These are phyloP conservation scores for Gobius niger DNA, from an alignment of 2,113 vertebrate genomes.

Conservation along the genomic window DNA sequence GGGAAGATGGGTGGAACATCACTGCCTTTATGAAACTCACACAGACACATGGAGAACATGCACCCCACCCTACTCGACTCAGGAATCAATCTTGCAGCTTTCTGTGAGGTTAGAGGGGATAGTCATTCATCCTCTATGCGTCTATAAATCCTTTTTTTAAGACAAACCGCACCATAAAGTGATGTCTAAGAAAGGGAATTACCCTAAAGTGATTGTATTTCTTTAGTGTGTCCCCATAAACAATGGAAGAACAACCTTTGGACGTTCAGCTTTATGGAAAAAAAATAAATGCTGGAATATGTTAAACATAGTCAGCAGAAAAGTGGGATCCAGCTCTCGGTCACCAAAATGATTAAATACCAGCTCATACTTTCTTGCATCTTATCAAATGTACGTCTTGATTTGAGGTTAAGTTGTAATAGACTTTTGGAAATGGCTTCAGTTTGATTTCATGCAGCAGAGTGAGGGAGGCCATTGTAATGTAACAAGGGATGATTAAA, in stretches of 20 bases:
- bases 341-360: conserved; percentile 1
- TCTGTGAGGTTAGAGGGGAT: too few species aligned
- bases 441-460: conserved; percentile 33
- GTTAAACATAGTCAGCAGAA: background rate
- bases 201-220: background rate
- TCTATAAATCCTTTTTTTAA: too few species aligned
- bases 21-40: too few species aligned
- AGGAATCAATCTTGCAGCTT: too few species aligned
- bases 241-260: background rate
- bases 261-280: background rate
- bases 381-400: conserved; percentile 34
- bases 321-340: background rate
- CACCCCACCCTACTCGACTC: too few species aligned
- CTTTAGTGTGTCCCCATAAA: background rate
- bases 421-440: conserved; percentile 36
- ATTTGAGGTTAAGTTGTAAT: conserved; percentile 44
- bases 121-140: too few species aligned
- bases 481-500: conserved; percentile 52
- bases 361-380: conserved; percentile 14
- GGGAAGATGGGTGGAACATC: too few species aligned
- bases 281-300: background rate
- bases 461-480: conserved; percentile 24
- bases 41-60: too few species aligned
- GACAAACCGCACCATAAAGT: background rate
- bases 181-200: background rate